Conservation (phyloP, 2,113 vertebrate genomes). For the Epinephelus moara region DNA sequence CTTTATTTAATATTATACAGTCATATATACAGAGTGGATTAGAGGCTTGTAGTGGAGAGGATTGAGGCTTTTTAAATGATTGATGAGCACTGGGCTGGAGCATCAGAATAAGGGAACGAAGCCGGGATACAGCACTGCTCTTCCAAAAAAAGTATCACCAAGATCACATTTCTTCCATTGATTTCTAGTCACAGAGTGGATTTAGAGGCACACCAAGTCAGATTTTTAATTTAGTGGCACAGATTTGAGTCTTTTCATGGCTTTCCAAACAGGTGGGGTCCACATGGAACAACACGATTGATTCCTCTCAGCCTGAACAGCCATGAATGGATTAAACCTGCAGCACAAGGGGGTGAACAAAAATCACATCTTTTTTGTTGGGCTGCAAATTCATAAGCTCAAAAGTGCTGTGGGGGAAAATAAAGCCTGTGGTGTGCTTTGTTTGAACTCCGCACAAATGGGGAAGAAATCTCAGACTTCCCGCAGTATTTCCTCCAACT, state of each 20-base stretch:
- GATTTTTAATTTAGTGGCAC: slow-evolving; percentile 18
- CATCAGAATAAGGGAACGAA: slow-evolving; percentile 24
- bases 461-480: slow-evolving; percentile 22
- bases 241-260: slow-evolving; percentile 48
- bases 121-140: slow-evolving; percentile 19
- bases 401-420: slow-evolving; percentile 5
- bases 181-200: slow-evolving; percentile 20
- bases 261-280: slow-evolving; percentile 43
- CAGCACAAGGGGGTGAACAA: slow-evolving; percentile 8
- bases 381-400: slow-evolving; percentile 19
- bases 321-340: slow-evolving; percentile 36
- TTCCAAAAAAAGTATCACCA: slow-evolving; percentile 25
- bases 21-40: slow-evolving; percentile 77
- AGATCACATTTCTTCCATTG: slow-evolving; percentile 15
- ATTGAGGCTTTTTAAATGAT: slow-evolving; percentile 70
- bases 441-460: slow-evolving; percentile 25
- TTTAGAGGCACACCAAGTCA: slow-evolving; percentile 34
- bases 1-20: slow-evolving; percentile 79
- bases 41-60: slow-evolving; percentile 68
- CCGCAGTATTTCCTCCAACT: slow-evolving; percentile 14
- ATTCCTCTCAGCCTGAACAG: slow-evolving; percentile 42
- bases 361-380: slow-evolving; percentile 44
- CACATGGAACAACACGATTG: slow-evolving; percentile 10
- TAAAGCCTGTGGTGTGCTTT: slow-evolving; percentile 6
- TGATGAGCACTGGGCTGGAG: slow-evolving; percentile 39